These are phyloP conservation scores for Campoplex nolae DNA, from an alignment of 2,888 invertebrate genomes.

Conservation along the genomic window DNA sequence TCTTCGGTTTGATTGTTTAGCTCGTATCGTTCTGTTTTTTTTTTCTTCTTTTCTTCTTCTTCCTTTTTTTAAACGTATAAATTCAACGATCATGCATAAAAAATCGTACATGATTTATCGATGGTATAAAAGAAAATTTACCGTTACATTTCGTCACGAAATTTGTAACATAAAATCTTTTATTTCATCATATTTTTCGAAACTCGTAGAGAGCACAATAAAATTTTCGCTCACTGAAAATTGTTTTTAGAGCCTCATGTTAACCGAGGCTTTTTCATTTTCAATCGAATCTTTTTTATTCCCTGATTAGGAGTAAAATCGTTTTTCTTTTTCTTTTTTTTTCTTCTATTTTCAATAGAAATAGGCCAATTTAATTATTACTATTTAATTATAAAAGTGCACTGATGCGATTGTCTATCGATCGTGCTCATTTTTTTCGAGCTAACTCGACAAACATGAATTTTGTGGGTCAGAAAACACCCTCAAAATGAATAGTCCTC, in stretches of 20 bases:
- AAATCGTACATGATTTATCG: not conserved
- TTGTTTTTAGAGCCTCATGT: not conserved
- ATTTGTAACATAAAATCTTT: not conserved
- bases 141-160: not conserved
- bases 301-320: not conserved
- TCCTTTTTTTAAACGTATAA: not conserved
- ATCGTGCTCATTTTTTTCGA: not conserved
- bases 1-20: constrained; percentile 7
- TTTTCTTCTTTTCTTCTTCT: no score
- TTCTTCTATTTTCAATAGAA: not conserved
- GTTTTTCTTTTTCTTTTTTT: not conserved
- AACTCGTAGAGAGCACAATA: not conserved
- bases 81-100: not conserved
- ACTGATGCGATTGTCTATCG: constrained; percentile 8
- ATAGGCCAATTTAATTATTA: constrained; percentile 6
- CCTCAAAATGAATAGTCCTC: not conserved
- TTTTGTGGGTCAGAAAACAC: not conserved
- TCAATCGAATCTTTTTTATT: not conserved
- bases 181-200: constrained; percentile 3
- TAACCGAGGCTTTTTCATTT: not conserved
- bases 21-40: not conserved
- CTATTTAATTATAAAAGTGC: constrained; percentile 9
- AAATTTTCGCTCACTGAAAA: not conserved
- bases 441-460: constrained; percentile 1
- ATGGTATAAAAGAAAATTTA: not conserved